Evolutionary conservation across 2,888 invertebrate species (phyloP).

Genomic region (Ptychoptera albimana): DNA sequence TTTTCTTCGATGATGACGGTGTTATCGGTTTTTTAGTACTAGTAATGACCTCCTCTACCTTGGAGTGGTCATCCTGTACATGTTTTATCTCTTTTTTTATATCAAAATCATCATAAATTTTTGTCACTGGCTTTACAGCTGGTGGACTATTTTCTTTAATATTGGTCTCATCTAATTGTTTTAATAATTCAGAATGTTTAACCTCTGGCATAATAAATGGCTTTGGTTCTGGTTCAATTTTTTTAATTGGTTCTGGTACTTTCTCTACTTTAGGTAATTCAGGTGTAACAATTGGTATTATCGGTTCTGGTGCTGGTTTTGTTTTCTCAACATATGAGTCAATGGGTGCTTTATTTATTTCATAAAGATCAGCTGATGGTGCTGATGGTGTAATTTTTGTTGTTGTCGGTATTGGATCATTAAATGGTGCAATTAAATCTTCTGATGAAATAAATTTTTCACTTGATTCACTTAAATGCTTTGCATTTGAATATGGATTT

Average conservation of each 20-base stretch:
- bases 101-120: conserved; percentile 9
- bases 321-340: neutral
- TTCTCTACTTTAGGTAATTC: neutral
- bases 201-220: neutral
- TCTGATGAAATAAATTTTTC: conserved; percentile 31
- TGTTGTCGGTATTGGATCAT: conserved; percentile 10
- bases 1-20: conserved; percentile 7
- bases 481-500: conserved; percentile 17
- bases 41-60: neutral
- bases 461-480: conserved; percentile 26
- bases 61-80: neutral
- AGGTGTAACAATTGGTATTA: neutral
- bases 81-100: too few species aligned
- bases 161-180: neutral
- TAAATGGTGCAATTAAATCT: conserved; percentile 26
- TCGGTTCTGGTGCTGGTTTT: neutral
- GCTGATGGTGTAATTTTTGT: conserved; percentile 10
- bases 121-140: conserved; percentile 6
- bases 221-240: neutral
- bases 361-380: neutral
- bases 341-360: neutral
- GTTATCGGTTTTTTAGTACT: conserved; percentile 3
- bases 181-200: too few species aligned
- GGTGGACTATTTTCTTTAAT: conserved; percentile 8
- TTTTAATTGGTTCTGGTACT: neutral